Evolutionary conservation across 2,888 invertebrate genomes (phyloP).

Genomic region (Temnothorax rugatulus): DNA sequence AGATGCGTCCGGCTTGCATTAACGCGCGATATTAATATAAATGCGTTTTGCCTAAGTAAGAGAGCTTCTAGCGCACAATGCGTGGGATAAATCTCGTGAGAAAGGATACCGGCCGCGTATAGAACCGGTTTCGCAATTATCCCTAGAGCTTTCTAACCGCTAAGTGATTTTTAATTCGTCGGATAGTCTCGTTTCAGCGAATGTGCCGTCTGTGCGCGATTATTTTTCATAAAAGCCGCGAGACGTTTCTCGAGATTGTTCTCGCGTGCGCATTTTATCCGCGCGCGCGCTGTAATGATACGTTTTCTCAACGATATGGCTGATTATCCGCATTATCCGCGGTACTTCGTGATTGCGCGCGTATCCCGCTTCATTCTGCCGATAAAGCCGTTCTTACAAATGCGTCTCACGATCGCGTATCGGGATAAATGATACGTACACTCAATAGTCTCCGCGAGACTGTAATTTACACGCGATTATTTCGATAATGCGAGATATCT

Average conservation of each 20-base stretch:
- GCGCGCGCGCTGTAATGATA: conserved; percentile 46
- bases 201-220: conserved; percentile 22
- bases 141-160: conserved; percentile 61
- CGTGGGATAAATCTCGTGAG: conserved; percentile 62
- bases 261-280: conserved; percentile 31
- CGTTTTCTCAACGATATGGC: conserved; percentile 43
- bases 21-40: conserved; percentile 41
- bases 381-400: conserved; percentile 37
- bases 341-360: conserved; percentile 25
- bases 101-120: conserved; percentile 54
- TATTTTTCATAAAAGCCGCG: conserved; percentile 36
- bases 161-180: conserved; percentile 66
- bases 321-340: conserved; percentile 54
- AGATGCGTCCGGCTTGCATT: conserved; percentile 25
- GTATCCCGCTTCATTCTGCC: background rate
- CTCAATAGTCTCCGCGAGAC: conserved; percentile 3
- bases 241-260: conserved; percentile 22
- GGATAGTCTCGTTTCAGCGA: conserved; percentile 53
- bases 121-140: conserved; percentile 68
- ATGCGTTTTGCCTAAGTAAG: conserved; percentile 25
- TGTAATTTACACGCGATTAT: conserved; percentile 35
- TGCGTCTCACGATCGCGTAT: conserved; percentile 3
- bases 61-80: conserved; percentile 34
- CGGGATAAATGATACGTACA: conserved; percentile 26
- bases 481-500: conserved; percentile 36